phyloP scores from a whole-genome alignment of 2,888 invertebrate species.

The Cheilosia vernalis region DNA sequence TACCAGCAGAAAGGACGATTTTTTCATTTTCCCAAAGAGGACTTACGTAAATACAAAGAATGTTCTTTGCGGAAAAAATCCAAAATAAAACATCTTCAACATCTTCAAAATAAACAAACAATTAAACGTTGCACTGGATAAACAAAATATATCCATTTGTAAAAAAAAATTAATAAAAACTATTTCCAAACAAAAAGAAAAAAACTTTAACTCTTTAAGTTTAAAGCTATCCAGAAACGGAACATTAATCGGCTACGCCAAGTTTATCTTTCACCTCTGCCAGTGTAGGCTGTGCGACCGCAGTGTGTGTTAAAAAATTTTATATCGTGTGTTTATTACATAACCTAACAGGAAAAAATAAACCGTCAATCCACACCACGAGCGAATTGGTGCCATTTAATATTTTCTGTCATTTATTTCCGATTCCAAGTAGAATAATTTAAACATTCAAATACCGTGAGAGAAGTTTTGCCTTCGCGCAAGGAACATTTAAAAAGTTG shows the following conservation, averaged over 20 bases:
- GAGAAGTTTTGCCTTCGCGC: not conserved
- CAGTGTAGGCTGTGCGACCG: not conserved
- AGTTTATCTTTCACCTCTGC: slow-evolving; percentile 2
- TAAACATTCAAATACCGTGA: not conserved
- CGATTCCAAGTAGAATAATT: not conserved
- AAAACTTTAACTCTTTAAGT: not conserved
- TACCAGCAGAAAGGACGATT: slow-evolving; percentile 53
- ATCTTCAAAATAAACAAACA: not conserved
- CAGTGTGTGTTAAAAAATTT: slow-evolving; percentile 9
- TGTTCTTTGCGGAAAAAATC: not conserved
- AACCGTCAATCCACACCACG: not conserved
- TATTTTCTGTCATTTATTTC: not conserved
- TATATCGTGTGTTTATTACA: slow-evolving; percentile 24
- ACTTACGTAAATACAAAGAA: slow-evolving; percentile 61
- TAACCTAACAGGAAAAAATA: slow-evolving; percentile 22
- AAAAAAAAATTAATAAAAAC: not conserved
- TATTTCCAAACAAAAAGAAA: no score
- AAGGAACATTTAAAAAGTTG: not conserved
- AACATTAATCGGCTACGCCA: not conserved
- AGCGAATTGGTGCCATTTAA: not conserved
- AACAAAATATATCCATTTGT: not conserved
- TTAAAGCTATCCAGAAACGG: not conserved
- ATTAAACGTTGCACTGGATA: not conserved
- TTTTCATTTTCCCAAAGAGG: slow-evolving; percentile 30
- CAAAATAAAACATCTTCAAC: not conserved